Conservation (phyloP, 2,888 invertebrate species). For the Poecilobothrus nobilitatus region DNA sequence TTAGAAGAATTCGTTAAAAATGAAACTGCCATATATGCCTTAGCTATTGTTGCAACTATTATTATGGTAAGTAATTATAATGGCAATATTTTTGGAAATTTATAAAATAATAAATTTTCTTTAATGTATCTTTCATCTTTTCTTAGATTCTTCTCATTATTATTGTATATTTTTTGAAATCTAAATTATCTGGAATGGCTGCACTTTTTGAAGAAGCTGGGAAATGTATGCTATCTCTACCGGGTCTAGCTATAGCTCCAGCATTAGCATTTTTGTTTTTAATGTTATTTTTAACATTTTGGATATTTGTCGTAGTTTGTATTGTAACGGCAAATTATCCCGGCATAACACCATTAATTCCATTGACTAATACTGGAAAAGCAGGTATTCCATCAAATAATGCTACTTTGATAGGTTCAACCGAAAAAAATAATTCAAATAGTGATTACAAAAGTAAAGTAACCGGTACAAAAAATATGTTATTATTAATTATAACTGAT, state of each 20-base stretch:
- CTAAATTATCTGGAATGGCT: constrained; percentile 72
- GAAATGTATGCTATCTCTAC: constrained; percentile 74
- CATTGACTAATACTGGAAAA: constrained; percentile 25
- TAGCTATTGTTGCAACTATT: constrained; percentile 77
- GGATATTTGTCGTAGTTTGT: constrained; percentile 76
- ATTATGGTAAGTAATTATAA: constrained; percentile 60
- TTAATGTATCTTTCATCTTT: too few species aligned
- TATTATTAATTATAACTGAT: constrained; percentile 21
- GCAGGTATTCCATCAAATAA: constrained; percentile 26
- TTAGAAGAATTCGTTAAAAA: constrained; percentile 76
- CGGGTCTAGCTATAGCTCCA: constrained; percentile 77
- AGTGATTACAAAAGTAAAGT: constrained; percentile 33
- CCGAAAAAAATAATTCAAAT: constrained; percentile 27
- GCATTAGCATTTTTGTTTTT: constrained; percentile 73
- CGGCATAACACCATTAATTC: constrained; percentile 46
- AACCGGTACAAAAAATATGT: not conserved
- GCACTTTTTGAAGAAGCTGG: constrained; percentile 85
- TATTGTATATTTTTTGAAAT: constrained; percentile 66
- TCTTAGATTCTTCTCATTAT: constrained; percentile 63
- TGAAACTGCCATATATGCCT: constrained; percentile 74
- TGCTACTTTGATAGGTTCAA: constrained; percentile 22
- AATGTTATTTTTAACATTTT: constrained; percentile 70
- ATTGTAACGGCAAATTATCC: constrained; percentile 72
- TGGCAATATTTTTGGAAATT: not conserved
- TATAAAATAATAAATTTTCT: constrained; percentile 18